Conservation (phyloP, 1,140 invertebrate species). For the Ectropis grisescens region DNA sequence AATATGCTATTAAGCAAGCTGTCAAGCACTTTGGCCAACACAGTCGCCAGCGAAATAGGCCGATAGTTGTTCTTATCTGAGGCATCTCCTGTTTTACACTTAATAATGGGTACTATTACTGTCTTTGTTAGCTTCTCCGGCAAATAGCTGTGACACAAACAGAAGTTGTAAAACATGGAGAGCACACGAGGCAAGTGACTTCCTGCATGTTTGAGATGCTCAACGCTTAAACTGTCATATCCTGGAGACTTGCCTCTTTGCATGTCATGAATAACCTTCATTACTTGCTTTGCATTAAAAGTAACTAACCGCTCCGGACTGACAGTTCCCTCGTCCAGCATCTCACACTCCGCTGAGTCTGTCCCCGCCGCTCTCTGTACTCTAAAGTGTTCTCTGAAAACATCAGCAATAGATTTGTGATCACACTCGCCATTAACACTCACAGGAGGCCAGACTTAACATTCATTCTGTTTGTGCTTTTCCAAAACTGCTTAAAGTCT, state of each 20-base stretch:
- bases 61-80: slow-evolving; percentile 1
- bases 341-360: neutral
- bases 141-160: neutral
- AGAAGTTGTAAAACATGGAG: neutral
- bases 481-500: slow-evolving; percentile 13
- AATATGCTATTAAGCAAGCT: slow-evolving; percentile 1
- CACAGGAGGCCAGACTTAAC: slow-evolving; percentile 5
- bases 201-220: neutral
- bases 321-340: neutral
- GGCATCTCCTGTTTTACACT: neutral
- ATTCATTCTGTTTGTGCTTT: slow-evolving; percentile 8
- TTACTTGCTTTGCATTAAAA: neutral
- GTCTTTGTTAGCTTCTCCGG: neutral
- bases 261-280: neutral
- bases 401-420: slow-evolving; percentile 7
- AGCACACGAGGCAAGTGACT: neutral
- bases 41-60: slow-evolving; percentile 1
- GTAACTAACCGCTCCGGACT: neutral
- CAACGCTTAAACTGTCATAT: neutral
- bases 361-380: neutral
- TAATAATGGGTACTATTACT: neutral
- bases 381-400: slow-evolving; percentile 3
- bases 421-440: slow-evolving; percentile 4
- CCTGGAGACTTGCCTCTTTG: neutral
- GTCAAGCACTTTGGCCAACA: neutral